Base-by-base conservation (phyloP, 2,888 invertebrate species). In the Acleris emargana region DNA sequence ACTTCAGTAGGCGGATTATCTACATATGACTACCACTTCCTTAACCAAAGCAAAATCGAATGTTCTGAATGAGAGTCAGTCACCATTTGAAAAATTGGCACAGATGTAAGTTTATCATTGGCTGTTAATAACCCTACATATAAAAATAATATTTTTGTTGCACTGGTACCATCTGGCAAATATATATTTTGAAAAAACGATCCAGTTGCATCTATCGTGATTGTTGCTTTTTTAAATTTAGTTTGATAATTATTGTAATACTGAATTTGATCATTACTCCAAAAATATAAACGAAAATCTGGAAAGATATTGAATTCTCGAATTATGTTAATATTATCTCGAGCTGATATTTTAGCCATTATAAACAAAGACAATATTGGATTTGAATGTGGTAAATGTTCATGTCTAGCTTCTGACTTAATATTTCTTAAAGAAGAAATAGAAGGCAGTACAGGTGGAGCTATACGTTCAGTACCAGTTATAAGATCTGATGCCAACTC, bases 171-270 rank as follows among this genome's bases (percentile, higher is more conserved):
- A 70, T 70, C 66, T 50, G 69, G 67, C 61, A 70, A 64, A 64
- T 58, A 57, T 61, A 67, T 69, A 66, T 47, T 47, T 18, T 47
- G 47, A 47, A 59, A 59, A 68, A 69, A 69, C 66, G 70, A 71
- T 47, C 69, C 70, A 63, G 70, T 71, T 61, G 69, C 70, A 66
- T 70, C 69, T 69, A 69, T 66, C 63, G 69, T 69, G 57, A 69
- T 63, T 66, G 66, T 69, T 50, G 67, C 70, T 69, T 67, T 69
- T 67, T 50, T 38, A 38, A 59, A 20, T 59, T 59, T 59, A 25
- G 17, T 51, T 25, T 51, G 28, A 50, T 59, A 69, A 49, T 59
- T 63, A 67, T 60, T 67, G 62, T 69, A 69, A 67, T 69, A 70
- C 60, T 69, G 63, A 58, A 70, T 70, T 70, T 70, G 69, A 58